Base-by-base conservation (phyloP, 2,797 vertebrate genomes). In the Myoxocephalus aenaeus region DNA sequence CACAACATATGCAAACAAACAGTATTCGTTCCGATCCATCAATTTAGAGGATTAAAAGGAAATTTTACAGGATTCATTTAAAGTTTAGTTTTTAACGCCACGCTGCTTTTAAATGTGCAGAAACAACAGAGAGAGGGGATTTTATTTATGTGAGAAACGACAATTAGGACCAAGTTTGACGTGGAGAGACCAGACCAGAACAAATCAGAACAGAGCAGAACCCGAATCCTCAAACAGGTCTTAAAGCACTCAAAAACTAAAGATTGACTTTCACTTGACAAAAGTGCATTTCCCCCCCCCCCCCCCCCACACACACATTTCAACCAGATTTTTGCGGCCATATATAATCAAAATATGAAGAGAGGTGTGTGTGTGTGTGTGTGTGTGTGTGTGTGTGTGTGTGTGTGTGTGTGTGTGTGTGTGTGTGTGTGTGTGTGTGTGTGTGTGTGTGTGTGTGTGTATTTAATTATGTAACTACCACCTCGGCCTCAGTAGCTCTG, bases 381-480 rank as follows among this genome's bases (percentile, higher is more conserved):
- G 40, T 42, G 15, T 6, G 44, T 46, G 44, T 46, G 44, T 46
- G 44, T 46, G 44, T 46, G 15, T 42, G 40, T 42, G 40, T 42
- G 40, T 42, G 40, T 40, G 40, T 40, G 40, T 40, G 40, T 40
- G 40, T 40, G 40, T 34, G 34, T 32, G 29, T 32, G 29, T 32
- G 29, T 32, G 25, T 27, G 25, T 27, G 25, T 27, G 25, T 38
- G 36, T 38, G 36, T 5, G 36, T 38, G 36, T 38, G 36, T 38
- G 36, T 42, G 40, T 40, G 38, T n/a, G 42, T 29, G 5, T 66
- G 25, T 42, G 40, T 40, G 38, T n/a, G 42, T 29, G 5, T 66
- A 2, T 27, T 27, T 27, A 90, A 91, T 86, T 44, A 81, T 86
- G 86, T 78, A 85, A 90, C 90, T 87, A 87, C 79, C 62, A 22